These are phyloP conservation scores for Sipha maydis DNA, from an alignment of 2,888 invertebrate genomes.

Conservation along the genomic window DNA sequence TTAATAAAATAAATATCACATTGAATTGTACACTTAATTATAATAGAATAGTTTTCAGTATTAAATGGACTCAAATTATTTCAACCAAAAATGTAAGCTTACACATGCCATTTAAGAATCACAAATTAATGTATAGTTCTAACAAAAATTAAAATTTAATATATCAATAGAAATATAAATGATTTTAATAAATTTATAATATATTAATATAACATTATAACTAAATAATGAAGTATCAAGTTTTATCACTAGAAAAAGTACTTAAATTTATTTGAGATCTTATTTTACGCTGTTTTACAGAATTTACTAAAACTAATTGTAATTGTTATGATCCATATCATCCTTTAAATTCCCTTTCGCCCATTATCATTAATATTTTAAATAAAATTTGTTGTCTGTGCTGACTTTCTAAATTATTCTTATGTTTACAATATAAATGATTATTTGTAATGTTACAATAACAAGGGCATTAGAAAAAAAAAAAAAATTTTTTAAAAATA, in stretches of 20 bases:
- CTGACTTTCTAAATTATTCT: no score
- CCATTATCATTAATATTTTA: no score
- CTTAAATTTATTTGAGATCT: conserved; percentile 41
- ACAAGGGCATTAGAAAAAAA: background rate
- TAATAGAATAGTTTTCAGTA: background rate
- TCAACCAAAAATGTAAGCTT: background rate
- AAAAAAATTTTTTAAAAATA: no score
- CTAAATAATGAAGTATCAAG: background rate
- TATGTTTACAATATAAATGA: no score
- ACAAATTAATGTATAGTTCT: conserved; percentile 18
- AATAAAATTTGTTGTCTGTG: no score
- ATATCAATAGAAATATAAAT: background rate
- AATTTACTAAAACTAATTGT: background rate
- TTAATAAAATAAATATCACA: background rate
- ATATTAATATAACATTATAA: background rate
- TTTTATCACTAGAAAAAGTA: background rate
- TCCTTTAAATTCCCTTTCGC: no score
- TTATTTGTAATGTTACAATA: background rate
- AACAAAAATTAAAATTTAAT: conserved; percentile 33
- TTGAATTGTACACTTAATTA: background rate
- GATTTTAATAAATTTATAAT: background rate
- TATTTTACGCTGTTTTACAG: background rate
- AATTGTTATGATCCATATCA: background rate
- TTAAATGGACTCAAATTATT: background rate
- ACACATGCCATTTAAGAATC: background rate